Evolutionary conservation across 1,140 invertebrate species (phyloP).

Genomic region (Nebria ingens): DNA sequence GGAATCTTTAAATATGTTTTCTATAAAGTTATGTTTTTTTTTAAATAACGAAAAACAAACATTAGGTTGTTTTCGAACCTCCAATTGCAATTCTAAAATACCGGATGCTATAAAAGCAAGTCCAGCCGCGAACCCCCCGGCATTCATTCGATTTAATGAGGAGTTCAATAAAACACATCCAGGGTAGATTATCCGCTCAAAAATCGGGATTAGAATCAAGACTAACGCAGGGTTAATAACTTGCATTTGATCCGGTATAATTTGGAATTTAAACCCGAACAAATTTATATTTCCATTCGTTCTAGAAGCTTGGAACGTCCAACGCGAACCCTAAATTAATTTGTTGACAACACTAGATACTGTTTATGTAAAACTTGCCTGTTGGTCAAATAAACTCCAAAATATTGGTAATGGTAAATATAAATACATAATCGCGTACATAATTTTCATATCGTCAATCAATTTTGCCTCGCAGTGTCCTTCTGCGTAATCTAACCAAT

Average conservation of each 20-base stretch:
- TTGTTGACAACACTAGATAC: slow-evolving; percentile 18
- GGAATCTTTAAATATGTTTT: no score
- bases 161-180: slow-evolving; percentile 46
- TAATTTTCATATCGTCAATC: slow-evolving; percentile 64
- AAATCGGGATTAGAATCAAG: slow-evolving; percentile 76
- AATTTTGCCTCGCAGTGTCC: slow-evolving; percentile 56
- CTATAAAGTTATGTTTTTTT: no score
- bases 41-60: no score
- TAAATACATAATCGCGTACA: slow-evolving; percentile 60
- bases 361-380: slow-evolving; percentile 42
- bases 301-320: slow-evolving; percentile 87
- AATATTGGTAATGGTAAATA: slow-evolving; percentile 80
- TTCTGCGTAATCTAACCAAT: slow-evolving; percentile 76
- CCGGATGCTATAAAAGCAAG: slow-evolving; percentile 81
- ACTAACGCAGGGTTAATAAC: slow-evolving; percentile 80
- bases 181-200: slow-evolving; percentile 61
- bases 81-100: slow-evolving; percentile 66
- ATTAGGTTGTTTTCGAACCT: no score
- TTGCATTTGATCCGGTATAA: slow-evolving; percentile 84
- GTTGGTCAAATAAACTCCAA: slow-evolving; percentile 82
- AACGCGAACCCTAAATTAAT: slow-evolving; percentile 83
- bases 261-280: no score
- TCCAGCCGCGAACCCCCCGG: slow-evolving; percentile 75
- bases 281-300: slow-evolving; percentile 75
- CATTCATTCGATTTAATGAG: slow-evolving; percentile 64